These are phyloP conservation scores for Drosophila recens DNA, from an alignment of 2,888 invertebrate genomes.

Conservation along the genomic window DNA sequence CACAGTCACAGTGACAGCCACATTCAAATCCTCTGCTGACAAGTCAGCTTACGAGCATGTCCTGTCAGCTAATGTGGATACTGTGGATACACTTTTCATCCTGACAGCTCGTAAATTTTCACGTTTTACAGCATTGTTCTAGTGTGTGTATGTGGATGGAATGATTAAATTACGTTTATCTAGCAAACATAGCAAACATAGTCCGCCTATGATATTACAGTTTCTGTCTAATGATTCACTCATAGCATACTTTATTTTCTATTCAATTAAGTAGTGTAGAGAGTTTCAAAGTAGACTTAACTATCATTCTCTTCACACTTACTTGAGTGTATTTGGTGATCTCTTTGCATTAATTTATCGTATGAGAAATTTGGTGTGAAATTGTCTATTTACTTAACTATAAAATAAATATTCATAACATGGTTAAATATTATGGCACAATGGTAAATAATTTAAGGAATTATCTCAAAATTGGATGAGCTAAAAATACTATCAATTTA, in stretches of 20 bases:
- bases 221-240: not conserved
- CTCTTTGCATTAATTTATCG: no score
- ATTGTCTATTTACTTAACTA: no score
- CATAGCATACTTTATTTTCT: no score
- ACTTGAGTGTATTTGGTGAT: no score
- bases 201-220: not conserved
- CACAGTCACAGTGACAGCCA: slow-evolving; percentile 27
- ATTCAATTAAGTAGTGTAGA: no score
- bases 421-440: no score
- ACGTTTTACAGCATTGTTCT: slow-evolving; percentile 10
- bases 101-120: slow-evolving; percentile 26
- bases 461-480: no score
- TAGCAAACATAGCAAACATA: not conserved
- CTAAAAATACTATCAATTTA: no score
- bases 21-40: slow-evolving; percentile 37
- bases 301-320: no score
- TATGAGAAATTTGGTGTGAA: no score
- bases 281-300: not conserved
- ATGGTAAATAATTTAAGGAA: no score
- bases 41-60: slow-evolving; percentile 46
- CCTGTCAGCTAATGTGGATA: slow-evolving; percentile 31
- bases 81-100: slow-evolving; percentile 2
- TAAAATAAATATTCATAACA: no score
- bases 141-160: slow-evolving; percentile 3
- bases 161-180: slow-evolving; percentile 6